These are phyloP conservation scores for Corythaixoides concolor DNA, from an alignment of 2,113 vertebrate species.

Conservation along the genomic window DNA sequence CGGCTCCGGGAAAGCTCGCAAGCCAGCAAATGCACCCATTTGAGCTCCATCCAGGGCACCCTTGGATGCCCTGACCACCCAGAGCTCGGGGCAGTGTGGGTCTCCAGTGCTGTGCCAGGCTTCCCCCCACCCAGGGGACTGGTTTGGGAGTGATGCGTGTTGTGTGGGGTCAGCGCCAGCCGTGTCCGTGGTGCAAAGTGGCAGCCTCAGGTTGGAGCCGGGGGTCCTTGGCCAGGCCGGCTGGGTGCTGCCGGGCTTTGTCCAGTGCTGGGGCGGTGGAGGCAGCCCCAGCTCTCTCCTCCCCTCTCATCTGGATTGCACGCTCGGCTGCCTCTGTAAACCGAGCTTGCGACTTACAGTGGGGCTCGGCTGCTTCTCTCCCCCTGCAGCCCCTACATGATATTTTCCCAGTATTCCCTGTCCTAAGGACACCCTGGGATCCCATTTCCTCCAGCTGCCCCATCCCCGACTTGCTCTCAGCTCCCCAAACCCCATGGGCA, in stretches of 20 bases:
- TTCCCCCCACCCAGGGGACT: fast-evolving
- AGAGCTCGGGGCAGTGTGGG: fast-evolving
- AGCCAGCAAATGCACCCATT: background rate
- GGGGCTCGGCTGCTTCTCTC: background rate
- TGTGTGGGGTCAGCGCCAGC: background rate
- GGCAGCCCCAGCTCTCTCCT: background rate
- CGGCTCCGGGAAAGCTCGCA: background rate
- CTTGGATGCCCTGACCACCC: background rate
- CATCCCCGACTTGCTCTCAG: fast-evolving
- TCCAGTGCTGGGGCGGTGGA: fast-evolving
- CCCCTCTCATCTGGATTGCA: background rate
- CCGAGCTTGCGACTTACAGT: background rate
- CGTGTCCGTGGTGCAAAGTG: fast-evolving
- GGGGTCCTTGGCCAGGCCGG: background rate
- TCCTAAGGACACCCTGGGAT: background rate
- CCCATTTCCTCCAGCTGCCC: background rate
- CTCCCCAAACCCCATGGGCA: fast-evolving
- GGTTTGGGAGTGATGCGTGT: background rate
- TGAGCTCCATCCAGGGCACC: background rate
- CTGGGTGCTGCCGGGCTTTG: background rate
- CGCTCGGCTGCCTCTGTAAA: background rate
- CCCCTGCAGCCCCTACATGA: fast-evolving
- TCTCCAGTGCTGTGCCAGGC: background rate
- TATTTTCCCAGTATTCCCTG: background rate
- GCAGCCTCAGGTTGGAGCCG: background rate